A percentile compares a stretch with the other conserved stretches of the same genome.
Evolutionary conservation across 2,113 vertebrate genomes (phyloP).

Genomic region (Zapus hudsonius): DNA sequence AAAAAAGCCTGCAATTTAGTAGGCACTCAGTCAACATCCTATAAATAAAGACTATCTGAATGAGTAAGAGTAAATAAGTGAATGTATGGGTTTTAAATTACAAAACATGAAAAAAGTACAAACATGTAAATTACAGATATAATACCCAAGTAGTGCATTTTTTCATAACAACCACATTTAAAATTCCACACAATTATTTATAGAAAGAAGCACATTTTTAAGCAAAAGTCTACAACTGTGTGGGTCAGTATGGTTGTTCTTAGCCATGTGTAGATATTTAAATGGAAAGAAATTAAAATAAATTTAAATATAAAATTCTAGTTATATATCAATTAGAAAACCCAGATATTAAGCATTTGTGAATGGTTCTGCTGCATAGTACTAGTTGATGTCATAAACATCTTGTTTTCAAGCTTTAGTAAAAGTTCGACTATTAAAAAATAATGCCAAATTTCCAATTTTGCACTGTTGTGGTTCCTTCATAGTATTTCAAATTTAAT

Average conservation of each 20-base stretch:
- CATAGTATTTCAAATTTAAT: not conserved
- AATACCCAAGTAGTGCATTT: not conserved
- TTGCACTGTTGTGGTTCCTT: not conserved
- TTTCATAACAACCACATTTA: not conserved
- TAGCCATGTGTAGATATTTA: not conserved
- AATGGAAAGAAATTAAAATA: conserved; percentile 20
- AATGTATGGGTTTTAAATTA: not conserved
- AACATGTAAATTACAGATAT: not conserved
- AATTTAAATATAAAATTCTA: conserved; percentile 8
- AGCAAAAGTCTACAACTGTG: not conserved
- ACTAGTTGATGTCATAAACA: not conserved
- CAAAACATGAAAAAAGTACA: not conserved
- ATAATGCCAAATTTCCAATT: conserved; percentile 17
- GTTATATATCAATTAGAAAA: not conserved
- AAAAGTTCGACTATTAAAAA: not conserved
- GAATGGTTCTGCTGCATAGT: not conserved
- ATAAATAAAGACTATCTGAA: not conserved
- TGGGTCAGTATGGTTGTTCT: not conserved
- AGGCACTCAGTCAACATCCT: not conserved
- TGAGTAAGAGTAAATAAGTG: not conserved
- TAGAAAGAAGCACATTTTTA: not conserved
- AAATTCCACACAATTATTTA: not conserved
- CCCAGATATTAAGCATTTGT: not conserved
- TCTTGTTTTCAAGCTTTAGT: not conserved
- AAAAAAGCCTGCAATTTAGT: not conserved